A percentile compares a stretch with the other conserved stretches of the same genome.
Conservation (phyloP, 2,113 vertebrate species). For the Sinocyclocheilus rhinocerous region DNA sequence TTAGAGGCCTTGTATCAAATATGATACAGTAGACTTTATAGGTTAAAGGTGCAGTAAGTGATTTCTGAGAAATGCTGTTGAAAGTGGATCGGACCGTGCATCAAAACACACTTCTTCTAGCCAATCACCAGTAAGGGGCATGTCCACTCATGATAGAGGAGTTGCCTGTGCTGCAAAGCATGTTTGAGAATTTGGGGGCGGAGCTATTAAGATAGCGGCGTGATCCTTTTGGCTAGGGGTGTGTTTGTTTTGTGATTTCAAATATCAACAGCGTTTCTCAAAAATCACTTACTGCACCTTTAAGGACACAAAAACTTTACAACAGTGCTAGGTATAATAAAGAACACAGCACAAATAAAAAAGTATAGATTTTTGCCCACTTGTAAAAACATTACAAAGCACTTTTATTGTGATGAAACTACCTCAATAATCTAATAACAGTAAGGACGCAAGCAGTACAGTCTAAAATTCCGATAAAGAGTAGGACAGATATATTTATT, state of each 20-base stretch:
- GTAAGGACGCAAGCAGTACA: not conserved
- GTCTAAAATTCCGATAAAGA: not conserved
- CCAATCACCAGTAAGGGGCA: no score
- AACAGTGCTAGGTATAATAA: not conserved
- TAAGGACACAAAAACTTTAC: not conserved
- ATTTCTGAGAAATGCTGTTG: no score
- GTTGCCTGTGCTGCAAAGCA: no score
- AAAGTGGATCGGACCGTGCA: no score
- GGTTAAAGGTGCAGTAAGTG: not conserved
- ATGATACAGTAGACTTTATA: not conserved
- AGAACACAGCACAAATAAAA: not conserved
- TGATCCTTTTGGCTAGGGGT: no score
- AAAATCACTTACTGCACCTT: no score
- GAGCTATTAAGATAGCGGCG: no score
- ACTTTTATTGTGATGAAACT: not conserved
- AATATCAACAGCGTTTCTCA: no score
- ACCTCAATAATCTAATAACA: not conserved
- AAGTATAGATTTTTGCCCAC: not conserved
- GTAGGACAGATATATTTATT: not conserved
- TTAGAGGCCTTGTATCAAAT: not conserved
- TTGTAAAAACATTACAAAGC: not conserved
- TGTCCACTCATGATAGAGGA: no score
- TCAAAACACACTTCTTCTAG: no score
- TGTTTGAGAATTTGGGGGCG: no score
- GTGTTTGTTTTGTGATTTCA: no score